A percentile compares a stretch with the other conserved stretches of the same genome.
Evolutionary conservation across 2,113 vertebrate species (phyloP).

Genomic region (Bostrychus sinensis): DNA sequence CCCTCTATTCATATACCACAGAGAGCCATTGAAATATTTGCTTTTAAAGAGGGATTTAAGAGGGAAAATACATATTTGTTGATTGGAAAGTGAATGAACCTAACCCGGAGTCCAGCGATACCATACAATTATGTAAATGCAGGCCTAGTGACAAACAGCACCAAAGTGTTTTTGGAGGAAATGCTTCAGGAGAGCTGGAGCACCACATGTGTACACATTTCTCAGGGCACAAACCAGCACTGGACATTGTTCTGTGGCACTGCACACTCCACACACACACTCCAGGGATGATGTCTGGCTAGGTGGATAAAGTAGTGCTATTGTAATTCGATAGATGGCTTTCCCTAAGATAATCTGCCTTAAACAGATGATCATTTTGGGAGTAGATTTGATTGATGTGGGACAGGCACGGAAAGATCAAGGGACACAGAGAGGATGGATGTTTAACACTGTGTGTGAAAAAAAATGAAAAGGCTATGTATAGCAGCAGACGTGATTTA

Average conservation of each 20-base stretch:
- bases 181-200: constrained; percentile 35
- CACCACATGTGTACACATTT: constrained; percentile 40
- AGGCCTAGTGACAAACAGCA: constrained; percentile 56
- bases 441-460: constrained; percentile 20
- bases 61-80: constrained; percentile 64
- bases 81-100: constrained; percentile 66
- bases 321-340: constrained; percentile 84
- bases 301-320: constrained; percentile 80
- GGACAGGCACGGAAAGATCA: constrained; percentile 50
- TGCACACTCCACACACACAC: constrained; percentile 49
- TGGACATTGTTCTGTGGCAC: constrained; percentile 59
- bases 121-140: constrained; percentile 78
- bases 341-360: constrained; percentile 81
- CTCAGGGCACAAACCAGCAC: constrained; percentile 51
- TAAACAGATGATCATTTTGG: constrained; percentile 84
- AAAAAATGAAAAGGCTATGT: constrained; percentile 44
- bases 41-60: constrained; percentile 47
- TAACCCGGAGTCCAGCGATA: constrained; percentile 70
- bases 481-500: constrained; percentile 33
- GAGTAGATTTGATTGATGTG: constrained; percentile 80
- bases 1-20: constrained; percentile 26
- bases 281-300: constrained; percentile 76
- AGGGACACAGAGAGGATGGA: constrained; percentile 30
- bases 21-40: constrained; percentile 54
- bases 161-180: constrained; percentile 45